phyloP scores from a whole-genome alignment of 2,797 vertebrate species.

The Percopsis omiscomaycus region DNA sequence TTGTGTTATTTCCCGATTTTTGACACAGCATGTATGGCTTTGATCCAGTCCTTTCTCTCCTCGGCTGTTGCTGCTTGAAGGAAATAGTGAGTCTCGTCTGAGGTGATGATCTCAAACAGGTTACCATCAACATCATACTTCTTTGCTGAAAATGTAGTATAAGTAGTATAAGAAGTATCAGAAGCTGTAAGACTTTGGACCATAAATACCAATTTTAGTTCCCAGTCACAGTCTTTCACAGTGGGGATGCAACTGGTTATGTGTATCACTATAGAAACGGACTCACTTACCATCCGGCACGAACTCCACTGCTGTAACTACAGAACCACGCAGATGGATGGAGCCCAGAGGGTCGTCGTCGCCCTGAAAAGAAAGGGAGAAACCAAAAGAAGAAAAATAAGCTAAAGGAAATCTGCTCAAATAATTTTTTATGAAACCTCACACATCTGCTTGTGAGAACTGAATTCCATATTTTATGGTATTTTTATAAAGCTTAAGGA shows the following conservation, averaged over 20 bases:
- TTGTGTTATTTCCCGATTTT: slow-evolving; percentile 86
- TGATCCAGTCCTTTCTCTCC: slow-evolving; percentile 95
- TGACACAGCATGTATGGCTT: slow-evolving; percentile 85
- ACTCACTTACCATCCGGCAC: slow-evolving; percentile 85
- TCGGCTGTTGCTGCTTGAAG: slow-evolving; percentile 87
- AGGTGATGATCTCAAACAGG: slow-evolving; percentile 97
- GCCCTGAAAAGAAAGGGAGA: slow-evolving; percentile 67
- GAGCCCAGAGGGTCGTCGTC: slow-evolving; percentile 88
- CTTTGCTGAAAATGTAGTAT: slow-evolving; percentile 77
- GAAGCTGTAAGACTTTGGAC: slow-evolving; percentile 12
- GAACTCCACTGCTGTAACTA: slow-evolving; percentile 90
- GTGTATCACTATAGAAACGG: slow-evolving; percentile 3
- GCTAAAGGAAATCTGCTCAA: not conserved
- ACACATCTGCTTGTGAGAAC: no score
- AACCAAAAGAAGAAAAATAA: not conserved
- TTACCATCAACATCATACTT: slow-evolving; percentile 85
- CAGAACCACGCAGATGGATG: slow-evolving; percentile 88
- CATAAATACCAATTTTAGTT: slow-evolving; percentile 19
- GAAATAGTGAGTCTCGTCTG: slow-evolving; percentile 89
- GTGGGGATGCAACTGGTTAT: not conserved
- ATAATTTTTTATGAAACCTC: not conserved
- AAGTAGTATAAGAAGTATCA: not conserved
- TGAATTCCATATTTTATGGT: no score
- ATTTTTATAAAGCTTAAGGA: no score
- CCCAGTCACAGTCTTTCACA: slow-evolving; percentile 9